Evolutionary conservation across 1,140 invertebrate species (phyloP), one percentile per base, ranked within the genome.

Genomic region (Drosophila tristis): DNA sequence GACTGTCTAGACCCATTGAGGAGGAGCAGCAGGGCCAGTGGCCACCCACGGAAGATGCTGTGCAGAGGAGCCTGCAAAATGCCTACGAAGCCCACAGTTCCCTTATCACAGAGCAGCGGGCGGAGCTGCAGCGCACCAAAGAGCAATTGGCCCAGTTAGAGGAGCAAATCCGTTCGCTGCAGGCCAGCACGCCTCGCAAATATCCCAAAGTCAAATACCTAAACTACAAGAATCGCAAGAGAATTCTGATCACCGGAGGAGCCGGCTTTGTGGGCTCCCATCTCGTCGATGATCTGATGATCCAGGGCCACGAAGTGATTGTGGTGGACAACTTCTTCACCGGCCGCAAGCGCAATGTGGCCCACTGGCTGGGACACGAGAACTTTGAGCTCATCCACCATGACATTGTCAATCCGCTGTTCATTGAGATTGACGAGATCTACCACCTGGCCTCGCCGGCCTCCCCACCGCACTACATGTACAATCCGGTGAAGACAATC

Each of bases 371-470:
- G 75, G 98, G 98, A 0, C 99, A 99, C 93, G 96, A 98, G 86
- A 99, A 99, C 93, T 99, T 99, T 93, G 99, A 99, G 93, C 93
- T 99, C 35, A 97, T 99, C 47, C 98, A 99, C 92, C 99, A 99
- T 93, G 99, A 99, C 91, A 98, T 99, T 90, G 98, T 99, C 0
- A 99, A 99, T 93, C 98, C 98, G 15, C 93, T 99, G 8, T 99
- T 97, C 93, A 96, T 99, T 68, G 99, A 99, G 94, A 94, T 99
- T 16, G 99, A 99, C 93, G 97, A 99, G 93, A 99, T 99, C 90
- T 99, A 99, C 93, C 99, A 99, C 93, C 93, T 99, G 75, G 99
- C 99, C 2, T 99, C 98, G 90, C 99, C 99, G 29, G 99, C 99
- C 4, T 99, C 98, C 82, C 99, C 99, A 48, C 98, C 98, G 2